phyloP scores from a whole-genome alignment of 2,113 vertebrate genomes.

The Pluvianellus socialis region DNA sequence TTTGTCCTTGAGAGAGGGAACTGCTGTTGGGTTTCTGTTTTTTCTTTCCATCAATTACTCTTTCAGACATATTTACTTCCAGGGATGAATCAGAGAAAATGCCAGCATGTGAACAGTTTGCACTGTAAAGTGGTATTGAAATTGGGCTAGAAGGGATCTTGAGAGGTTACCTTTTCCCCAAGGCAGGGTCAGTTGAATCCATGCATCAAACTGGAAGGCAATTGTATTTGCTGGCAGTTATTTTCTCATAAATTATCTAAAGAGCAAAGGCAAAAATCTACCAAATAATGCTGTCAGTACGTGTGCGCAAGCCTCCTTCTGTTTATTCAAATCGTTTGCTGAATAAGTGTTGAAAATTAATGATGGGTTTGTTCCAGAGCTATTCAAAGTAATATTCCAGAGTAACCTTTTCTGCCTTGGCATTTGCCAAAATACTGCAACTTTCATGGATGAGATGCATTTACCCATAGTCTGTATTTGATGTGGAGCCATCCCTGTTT shows the following conservation, averaged over 20 bases:
- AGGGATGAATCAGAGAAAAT: slow-evolving; percentile 17
- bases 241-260: neutral
- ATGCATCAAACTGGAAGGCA: neutral
- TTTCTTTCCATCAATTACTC: neutral
- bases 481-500: neutral
- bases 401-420: neutral
- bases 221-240: neutral
- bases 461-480: neutral
- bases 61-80: neutral
- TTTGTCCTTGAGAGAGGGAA: slow-evolving; percentile 18
- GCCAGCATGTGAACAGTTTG: neutral
- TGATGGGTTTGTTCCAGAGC: slow-evolving; percentile 36
- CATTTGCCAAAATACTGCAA: neutral
- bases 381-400: neutral
- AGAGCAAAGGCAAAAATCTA: slow-evolving; percentile 8
- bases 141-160: neutral
- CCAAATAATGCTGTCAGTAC: neutral
- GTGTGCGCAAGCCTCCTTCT: neutral
- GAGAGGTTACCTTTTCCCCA: neutral
- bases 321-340: slow-evolving; percentile 4
- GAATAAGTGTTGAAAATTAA: slow-evolving; percentile 31
- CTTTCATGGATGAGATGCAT: neutral
- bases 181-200: neutral
- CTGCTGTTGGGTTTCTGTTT: neutral
- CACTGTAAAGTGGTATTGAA: neutral